Evolutionary conservation across 2,113 vertebrate genomes (phyloP).

Genomic region (Psettodes erumei): DNA sequence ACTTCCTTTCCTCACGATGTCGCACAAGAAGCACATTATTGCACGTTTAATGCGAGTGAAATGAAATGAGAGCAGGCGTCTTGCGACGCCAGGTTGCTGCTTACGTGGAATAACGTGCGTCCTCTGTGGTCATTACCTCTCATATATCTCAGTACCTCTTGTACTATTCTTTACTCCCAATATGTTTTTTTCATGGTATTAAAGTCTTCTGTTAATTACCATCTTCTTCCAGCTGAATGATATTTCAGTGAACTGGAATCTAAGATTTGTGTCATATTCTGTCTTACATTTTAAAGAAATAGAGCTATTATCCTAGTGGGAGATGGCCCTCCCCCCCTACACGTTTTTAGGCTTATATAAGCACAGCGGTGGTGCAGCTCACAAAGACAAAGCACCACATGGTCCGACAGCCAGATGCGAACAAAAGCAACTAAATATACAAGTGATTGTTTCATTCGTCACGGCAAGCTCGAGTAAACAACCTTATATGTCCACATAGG

Average conservation of each 20-base stretch:
- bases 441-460: slow-evolving; percentile 56
- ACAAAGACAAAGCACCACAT: slow-evolving; percentile 32
- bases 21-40: slow-evolving; percentile 28
- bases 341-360: slow-evolving; percentile 13
- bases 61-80: not conserved
- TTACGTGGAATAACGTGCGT: not conserved
- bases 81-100: not conserved
- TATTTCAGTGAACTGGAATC: not conserved
- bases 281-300: not conserved
- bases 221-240: not conserved
- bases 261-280: not conserved
- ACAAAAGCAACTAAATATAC: slow-evolving; percentile 14
- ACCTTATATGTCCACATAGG: slow-evolving; percentile 33
- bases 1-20: not conserved
- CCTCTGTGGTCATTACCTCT: not conserved
- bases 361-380: slow-evolving; percentile 12
- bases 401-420: not conserved
- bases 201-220: not conserved
- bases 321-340: slow-evolving; percentile 3
- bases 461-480: slow-evolving; percentile 51
- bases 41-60: slow-evolving; percentile 1
- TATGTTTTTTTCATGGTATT: not conserved
- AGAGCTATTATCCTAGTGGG: not conserved
- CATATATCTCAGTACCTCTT: too few relatives aligned
- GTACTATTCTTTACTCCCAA: not conserved